Evolutionary conservation across 2,888 invertebrate species (phyloP).

Genomic region (Dinocampus coccinellae): DNA sequence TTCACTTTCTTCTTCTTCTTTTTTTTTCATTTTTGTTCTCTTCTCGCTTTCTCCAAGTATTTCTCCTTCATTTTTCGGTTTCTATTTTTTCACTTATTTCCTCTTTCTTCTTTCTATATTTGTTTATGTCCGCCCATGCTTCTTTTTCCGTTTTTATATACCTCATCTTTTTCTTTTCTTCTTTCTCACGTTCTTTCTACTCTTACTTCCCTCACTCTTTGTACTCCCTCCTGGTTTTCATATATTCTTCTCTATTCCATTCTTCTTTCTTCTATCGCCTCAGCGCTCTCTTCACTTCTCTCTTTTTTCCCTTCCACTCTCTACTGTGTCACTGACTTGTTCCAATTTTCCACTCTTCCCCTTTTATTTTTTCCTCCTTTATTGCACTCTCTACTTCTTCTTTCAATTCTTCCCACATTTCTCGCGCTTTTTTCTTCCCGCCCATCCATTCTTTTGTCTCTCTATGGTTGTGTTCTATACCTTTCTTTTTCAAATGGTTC

Average conservation of each 20-base stretch:
- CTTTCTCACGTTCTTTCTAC: conserved; percentile 18
- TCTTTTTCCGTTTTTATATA: conserved; percentile 19
- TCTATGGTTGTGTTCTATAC: neutral
- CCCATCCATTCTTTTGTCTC: neutral
- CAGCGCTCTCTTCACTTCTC: conserved; percentile 4
- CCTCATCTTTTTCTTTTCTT: conserved; percentile 10
- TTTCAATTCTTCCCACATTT: conserved; percentile 4
- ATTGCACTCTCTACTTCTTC: neutral
- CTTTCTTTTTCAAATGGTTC: neutral
- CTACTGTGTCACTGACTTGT: conserved; percentile 27
- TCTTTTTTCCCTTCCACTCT: conserved; percentile 12
- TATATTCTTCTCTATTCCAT: conserved; percentile 9
- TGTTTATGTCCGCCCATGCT: conserved; percentile 25
- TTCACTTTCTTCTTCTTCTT: conserved; percentile 6
- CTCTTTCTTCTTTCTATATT: conserved; percentile 9
- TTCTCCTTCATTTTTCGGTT: neutral
- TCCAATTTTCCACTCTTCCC: neutral
- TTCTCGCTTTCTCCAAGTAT: conserved; percentile 14
- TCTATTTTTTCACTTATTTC: neutral
- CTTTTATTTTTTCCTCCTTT: neutral
- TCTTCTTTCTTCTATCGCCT: conserved; percentile 1
- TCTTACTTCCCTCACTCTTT: neutral
- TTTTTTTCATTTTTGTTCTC: neutral
- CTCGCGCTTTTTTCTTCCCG: neutral
- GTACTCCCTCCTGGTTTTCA: conserved; percentile 13